Evolutionary conservation across 2,888 invertebrate species (phyloP).

Genomic region (Oscheius sp.): DNA sequence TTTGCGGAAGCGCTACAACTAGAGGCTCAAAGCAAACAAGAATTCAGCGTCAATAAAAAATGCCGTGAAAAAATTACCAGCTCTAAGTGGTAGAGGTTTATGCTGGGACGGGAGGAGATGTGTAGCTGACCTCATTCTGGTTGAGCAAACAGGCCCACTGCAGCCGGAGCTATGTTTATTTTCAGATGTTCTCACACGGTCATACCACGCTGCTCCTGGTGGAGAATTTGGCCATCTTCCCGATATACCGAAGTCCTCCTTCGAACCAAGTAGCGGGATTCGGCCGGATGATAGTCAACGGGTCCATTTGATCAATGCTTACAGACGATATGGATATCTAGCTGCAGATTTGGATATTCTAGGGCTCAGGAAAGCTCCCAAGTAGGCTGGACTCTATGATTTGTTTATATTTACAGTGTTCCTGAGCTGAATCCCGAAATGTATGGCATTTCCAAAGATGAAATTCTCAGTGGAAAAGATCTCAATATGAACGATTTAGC

Average conservation of each 20-base stretch:
- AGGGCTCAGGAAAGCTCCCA: slow-evolving; percentile 43
- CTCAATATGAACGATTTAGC: slow-evolving; percentile 43
- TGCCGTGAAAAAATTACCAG: neutral
- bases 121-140: slow-evolving; percentile 23
- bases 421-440: slow-evolving; percentile 58
- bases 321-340: slow-evolving; percentile 65
- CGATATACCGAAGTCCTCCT: slow-evolving; percentile 52
- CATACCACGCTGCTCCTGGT: slow-evolving; percentile 45
- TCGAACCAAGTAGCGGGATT: slow-evolving; percentile 47
- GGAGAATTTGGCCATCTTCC: slow-evolving; percentile 57
- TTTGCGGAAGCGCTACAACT: slow-evolving; percentile 29
- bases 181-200: slow-evolving; percentile 29
- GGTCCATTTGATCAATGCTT: slow-evolving; percentile 65
- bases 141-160: slow-evolving; percentile 12
- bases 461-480: slow-evolving; percentile 42
- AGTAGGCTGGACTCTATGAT: slow-evolving; percentile 34
- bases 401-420: slow-evolving; percentile 45
- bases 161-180: neutral
- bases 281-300: slow-evolving; percentile 51
- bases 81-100: neutral
- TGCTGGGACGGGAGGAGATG: slow-evolving; percentile 3
- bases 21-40: slow-evolving; percentile 10
- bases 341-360: slow-evolving; percentile 67
- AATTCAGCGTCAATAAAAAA: neutral
- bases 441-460: slow-evolving; percentile 56